A percentile compares a stretch with the other conserved stretches of the same genome.
Conservation (phyloP, 2,797 vertebrate genomes). For the Oreortyx pictus region DNA sequence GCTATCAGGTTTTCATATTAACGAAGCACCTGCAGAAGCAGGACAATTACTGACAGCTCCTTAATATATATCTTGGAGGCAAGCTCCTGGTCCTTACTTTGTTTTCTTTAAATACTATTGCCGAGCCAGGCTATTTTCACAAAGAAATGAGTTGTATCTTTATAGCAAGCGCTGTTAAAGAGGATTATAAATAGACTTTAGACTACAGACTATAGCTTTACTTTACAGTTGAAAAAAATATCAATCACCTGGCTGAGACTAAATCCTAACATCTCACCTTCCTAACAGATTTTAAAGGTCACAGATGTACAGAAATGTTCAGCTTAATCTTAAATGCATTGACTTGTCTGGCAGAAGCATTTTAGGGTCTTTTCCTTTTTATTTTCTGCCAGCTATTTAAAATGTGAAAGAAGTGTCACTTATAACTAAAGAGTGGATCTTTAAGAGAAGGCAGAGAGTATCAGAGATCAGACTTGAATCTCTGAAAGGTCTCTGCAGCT, state of each 20-base stretch:
- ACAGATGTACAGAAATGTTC: conserved; percentile 68
- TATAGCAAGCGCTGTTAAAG: conserved; percentile 63
- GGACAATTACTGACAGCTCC: conserved; percentile 6
- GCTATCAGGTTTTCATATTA: conserved; percentile 8
- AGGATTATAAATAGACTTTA: conserved; percentile 74
- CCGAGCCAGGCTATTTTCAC: conserved; percentile 57
- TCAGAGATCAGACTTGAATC: background rate
- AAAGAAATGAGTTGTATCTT: conserved; percentile 70
- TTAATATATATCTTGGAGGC: background rate
- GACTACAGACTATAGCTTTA: conserved; percentile 66
- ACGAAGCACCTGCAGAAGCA: conserved; percentile 10
- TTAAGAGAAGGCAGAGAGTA: conserved; percentile 35
- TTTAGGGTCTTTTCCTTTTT: conserved; percentile 55
- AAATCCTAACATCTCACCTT: conserved; percentile 74
- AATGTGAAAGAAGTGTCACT: conserved; percentile 62
- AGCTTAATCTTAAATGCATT: conserved; percentile 69
- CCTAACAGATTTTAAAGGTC: conserved; percentile 75
- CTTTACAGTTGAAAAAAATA: conserved; percentile 64
- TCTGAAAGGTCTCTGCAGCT: conserved; percentile 30
- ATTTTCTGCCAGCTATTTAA: conserved; percentile 66
- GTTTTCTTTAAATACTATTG: conserved; percentile 42
- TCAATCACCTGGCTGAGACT: conserved; percentile 67
- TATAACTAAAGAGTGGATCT: conserved; percentile 38
- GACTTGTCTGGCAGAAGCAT: conserved; percentile 51
- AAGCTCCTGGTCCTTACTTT: conserved; percentile 21